phyloP scores from a whole-genome alignment of 1,140 invertebrate genomes.

The Pygmarrhopalites habei region DNA sequence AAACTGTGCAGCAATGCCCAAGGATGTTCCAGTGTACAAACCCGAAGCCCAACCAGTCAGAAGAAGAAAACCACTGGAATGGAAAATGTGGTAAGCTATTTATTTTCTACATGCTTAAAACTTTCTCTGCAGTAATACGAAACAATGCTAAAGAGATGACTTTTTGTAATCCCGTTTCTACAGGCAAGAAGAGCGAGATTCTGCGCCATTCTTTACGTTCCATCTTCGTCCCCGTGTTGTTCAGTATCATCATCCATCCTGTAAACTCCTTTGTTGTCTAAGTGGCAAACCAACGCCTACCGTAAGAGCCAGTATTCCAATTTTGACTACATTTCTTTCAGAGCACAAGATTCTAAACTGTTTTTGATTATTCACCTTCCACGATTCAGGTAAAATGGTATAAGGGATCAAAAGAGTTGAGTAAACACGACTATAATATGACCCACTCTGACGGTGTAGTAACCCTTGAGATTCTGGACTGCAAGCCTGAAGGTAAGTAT shows the following conservation, averaged over 20 bases:
- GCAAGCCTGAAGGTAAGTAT: slow-evolving; percentile 75
- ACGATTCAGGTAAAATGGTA: slow-evolving; percentile 65
- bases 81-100: slow-evolving; percentile 81
- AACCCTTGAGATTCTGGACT: slow-evolving; percentile 91
- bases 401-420: slow-evolving; percentile 85
- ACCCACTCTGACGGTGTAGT: slow-evolving; percentile 86
- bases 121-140: too few relatives aligned
- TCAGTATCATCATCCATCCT: slow-evolving; percentile 78
- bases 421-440: slow-evolving; percentile 83
- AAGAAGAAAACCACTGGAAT: slow-evolving; percentile 69
- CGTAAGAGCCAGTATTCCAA: slow-evolving; percentile 49
- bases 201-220: slow-evolving; percentile 92
- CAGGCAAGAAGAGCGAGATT: slow-evolving; percentile 80
- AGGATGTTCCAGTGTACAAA: slow-evolving; percentile 67
- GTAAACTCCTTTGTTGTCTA: slow-evolving; percentile 94
- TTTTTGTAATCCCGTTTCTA: too few relatives aligned
- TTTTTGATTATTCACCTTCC: neutral
- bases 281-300: slow-evolving; percentile 87
- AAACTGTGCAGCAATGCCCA: slow-evolving; percentile 62
- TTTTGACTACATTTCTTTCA: neutral
- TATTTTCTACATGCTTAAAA: too few relatives aligned
- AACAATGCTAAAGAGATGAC: too few relatives aligned
- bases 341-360: neutral
- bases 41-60: slow-evolving; percentile 61
- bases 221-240: slow-evolving; percentile 93